A percentile compares a stretch with the other conserved stretches of the same genome.
Evolutionary conservation across 1,140 invertebrate genomes (phyloP).

Genomic region (Aporrectodea caliginosa): DNA sequence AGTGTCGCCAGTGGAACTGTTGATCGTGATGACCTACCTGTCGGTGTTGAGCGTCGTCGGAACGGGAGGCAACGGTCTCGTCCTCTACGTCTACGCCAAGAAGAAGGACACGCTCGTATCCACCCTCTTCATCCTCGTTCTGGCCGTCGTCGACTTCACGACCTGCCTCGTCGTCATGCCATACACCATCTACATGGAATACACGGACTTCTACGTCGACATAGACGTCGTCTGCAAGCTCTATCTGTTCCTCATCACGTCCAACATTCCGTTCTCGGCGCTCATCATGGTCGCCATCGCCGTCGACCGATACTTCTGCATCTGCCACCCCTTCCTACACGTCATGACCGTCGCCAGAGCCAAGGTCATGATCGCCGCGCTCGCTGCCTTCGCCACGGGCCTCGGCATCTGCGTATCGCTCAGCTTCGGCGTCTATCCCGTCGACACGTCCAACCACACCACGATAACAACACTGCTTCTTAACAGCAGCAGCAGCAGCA

Average conservation of each 20-base stretch:
- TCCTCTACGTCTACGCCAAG: conserved; percentile 51
- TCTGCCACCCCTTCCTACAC: conserved; percentile 51
- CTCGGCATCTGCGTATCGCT: not conserved
- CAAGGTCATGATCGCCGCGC: conserved; percentile 28
- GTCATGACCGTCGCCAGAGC: conserved; percentile 36
- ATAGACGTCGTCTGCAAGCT: conserved; percentile 13
- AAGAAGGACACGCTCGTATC: conserved; percentile 41
- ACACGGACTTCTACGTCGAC: not conserved
- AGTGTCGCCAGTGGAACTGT: too few species aligned
- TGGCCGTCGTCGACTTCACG: conserved; percentile 18
- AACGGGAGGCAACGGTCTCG: conserved; percentile 50
- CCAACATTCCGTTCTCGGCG: conserved; percentile 30
- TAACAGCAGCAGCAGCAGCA: conserved; percentile 4
- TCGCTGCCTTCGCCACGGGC: conserved; percentile 7
- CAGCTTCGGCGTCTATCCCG: not conserved
- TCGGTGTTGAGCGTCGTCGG: too few species aligned
- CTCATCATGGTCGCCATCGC: conserved; percentile 48
- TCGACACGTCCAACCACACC: not conserved
- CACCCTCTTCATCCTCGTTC: conserved; percentile 24
- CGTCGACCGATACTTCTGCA: conserved; percentile 52
- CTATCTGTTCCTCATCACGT: conserved; percentile 24
- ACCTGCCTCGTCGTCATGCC: conserved; percentile 22
- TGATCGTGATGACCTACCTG: too few species aligned
- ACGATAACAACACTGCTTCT: too few species aligned
- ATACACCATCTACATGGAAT: conserved; percentile 11